Base-by-base conservation (phyloP, 1,140 invertebrate genomes). In the Capitella teleta region DNA sequence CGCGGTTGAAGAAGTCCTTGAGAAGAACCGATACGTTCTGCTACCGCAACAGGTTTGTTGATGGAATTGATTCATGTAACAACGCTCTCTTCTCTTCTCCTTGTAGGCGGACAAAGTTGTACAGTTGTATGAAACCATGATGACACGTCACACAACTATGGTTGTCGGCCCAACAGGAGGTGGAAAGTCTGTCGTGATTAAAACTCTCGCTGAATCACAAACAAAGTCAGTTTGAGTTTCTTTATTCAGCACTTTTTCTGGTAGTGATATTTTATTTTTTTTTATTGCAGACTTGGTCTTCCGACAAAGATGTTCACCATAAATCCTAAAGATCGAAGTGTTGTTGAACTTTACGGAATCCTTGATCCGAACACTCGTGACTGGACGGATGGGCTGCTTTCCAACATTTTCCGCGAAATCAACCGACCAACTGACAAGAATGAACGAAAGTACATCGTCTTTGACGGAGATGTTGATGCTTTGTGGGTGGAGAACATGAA, bases 401-500 rank as follows among this genome's bases (percentile, higher is more conserved):
- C 87, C 1, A 85, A 82, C 62, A 91, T 92, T 58, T 93, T 93
- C 72, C 77, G 88, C 34, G 85, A 89, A 66, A 85, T 90, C 65
- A 93, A 93, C 72, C 82, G 79, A 73, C 78, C 81, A 1, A 80
- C 81, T 4, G 70, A 74, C 47, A 78, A 75, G 52, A 73, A 80
- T 44, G 85, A 88, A 66, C 75, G 78, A 43, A 79, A 80, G 44
- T 92, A 88, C 61, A 87, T 89, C 53, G 72, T 90, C 38, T 92
- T 91, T 73, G 90, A 94, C 66, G 90, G 90, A 5, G 88, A 93
- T 63, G 86, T 94, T 49, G 89, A 93, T 76, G 82, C 87, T 5
- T 72, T 91, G 5, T 94, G 88, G 88, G 87, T 93, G 55, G 88
- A 92, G 73, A 92, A 92, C 69, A 91, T 93, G 87, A 93, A 93